Evolutionary conservation across 1,140 invertebrate genomes (phyloP), one percentile per base, ranked within the genome.

Genomic region (Hylyphantes graminicola): DNA sequence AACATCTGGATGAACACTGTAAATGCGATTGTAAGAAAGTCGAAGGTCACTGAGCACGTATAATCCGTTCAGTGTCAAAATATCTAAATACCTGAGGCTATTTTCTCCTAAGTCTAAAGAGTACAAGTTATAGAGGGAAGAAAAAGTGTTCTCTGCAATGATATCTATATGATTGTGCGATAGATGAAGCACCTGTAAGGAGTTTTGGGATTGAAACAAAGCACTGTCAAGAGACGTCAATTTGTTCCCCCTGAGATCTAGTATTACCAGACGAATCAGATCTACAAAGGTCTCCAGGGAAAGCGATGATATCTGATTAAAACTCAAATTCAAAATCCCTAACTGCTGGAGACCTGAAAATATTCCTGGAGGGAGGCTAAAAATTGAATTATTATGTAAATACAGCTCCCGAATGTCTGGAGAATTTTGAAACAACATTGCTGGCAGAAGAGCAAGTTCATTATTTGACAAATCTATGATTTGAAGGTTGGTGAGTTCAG

Each of bases 391-490:
- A 89, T 96, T 96, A 89, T 95, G 94, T 87, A 97, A 89, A 88
- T 95, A 94, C 86, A 97, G 93, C 90, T 96, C 95, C 85, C 61
- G 76, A 74, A 96, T 90, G 87, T 96, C 94, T 86, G 93, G 92
- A 55, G 93, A 93, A 85, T 93, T 93, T 10, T 87, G 86, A 67
- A 97, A 96, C 51, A 97, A 87, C 0, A 93, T 93, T 86, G 95
- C 93, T 0, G 95, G 95, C 87, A 97, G 88, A 0, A 92, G 92
- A 80, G 93, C 92, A 86, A 97, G 89, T 75, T 93, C 92, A 88
- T 97, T 97, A 88, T 94, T 93, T 68, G 95, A 95, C 89, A 96
- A 91, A 90, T 97, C 96, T 19, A 97, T 91, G 21, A 95, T 92
- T 85, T 93, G 91, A 85, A 97, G 90, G 50, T 93, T 93, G 9